Base-by-base conservation (phyloP, 2,888 invertebrate species). In the Aspidiotus destructor region DNA sequence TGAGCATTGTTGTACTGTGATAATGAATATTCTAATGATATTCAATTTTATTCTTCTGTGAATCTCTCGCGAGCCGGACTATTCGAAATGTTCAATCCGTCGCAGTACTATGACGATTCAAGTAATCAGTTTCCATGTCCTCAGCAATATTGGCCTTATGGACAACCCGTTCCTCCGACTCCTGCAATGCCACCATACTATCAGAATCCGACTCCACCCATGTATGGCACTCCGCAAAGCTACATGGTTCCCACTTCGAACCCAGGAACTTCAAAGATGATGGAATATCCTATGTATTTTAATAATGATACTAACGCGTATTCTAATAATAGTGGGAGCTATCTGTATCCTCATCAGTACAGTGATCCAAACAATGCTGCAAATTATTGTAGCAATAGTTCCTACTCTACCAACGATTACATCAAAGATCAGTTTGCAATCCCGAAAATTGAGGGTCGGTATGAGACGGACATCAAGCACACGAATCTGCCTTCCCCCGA, bases 401-500 rank as follows among this genome's bases (percentile, higher is more conserved):
- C 48, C 48, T 48, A n/a, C n/a, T 48, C 48, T 11, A n/a, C 48
- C n/a, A 48, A 48, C 2, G 10, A 48, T 48, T 48, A 11, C 6
- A 6, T 48, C 48, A n/a, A 48, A 2, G 48, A 13, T 48, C 48
- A 48, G 48, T 48, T 11, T 3, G 3, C 3, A n/a, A 48, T 48
- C n/a, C 48, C 48, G 11, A 48, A 48, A 48, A 13, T 48, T 3
- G 48, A 48, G n/a, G n/a, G n/a, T 48, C 48, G 6, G 48, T 48
- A n/a, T 6, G 6, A 48, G 58, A n/a, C 28, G 28, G 28, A 28
- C 1, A 5, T 28, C 28, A 28, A 28, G 28, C 28, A 28, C 28
- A 28, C 28, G 1, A 28, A 28, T 28, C 52, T 65, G 13, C 65
- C 65, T 28, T 65, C 65, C n/a, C 65, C 65, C 17, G 65, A 65